These are phyloP conservation scores for Coccyzus lansbergi DNA, from an alignment of 2,797 vertebrate species.

Conservation along the genomic window DNA sequence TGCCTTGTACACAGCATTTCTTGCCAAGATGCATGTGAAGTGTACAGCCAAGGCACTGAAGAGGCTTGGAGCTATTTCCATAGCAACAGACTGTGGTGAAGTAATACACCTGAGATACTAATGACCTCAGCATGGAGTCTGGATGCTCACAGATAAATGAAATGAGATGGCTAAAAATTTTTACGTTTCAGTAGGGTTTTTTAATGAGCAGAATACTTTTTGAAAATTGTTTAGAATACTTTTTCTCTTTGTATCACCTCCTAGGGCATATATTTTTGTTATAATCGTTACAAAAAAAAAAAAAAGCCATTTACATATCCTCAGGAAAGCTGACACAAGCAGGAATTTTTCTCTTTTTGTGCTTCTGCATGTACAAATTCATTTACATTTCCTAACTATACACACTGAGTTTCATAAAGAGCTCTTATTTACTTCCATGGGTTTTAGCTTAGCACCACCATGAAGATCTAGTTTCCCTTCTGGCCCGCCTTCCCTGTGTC, in stretches of 20 bases:
- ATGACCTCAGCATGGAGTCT: conserved; percentile 14
- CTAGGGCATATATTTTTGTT: not conserved
- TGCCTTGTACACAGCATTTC: not conserved
- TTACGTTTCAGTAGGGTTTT: not conserved
- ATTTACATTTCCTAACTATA: not conserved
- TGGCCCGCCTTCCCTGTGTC: not conserved
- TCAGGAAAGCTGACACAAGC: conserved; percentile 33
- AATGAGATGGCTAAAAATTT: not conserved
- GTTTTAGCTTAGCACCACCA: not conserved
- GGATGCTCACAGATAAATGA: conserved; percentile 25
- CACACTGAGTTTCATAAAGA: not conserved
- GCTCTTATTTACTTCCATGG: not conserved
- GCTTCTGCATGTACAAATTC: not conserved
- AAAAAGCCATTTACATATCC: not conserved
- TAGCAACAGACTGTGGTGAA: conserved; percentile 51
- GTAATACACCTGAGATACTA: conserved; percentile 57
- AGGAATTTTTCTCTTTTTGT: not conserved
- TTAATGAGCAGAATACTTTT: not conserved
- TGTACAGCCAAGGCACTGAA: not conserved
- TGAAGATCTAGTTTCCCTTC: not conserved
- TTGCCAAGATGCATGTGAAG: not conserved
- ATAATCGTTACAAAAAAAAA: not conserved
- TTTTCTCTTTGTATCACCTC: not conserved
- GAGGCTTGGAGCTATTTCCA: conserved; percentile 54
- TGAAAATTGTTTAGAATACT: not conserved